Evolutionary conservation across 2,113 vertebrate species (phyloP).

Genomic region (Dicentrarchus labrax): DNA sequence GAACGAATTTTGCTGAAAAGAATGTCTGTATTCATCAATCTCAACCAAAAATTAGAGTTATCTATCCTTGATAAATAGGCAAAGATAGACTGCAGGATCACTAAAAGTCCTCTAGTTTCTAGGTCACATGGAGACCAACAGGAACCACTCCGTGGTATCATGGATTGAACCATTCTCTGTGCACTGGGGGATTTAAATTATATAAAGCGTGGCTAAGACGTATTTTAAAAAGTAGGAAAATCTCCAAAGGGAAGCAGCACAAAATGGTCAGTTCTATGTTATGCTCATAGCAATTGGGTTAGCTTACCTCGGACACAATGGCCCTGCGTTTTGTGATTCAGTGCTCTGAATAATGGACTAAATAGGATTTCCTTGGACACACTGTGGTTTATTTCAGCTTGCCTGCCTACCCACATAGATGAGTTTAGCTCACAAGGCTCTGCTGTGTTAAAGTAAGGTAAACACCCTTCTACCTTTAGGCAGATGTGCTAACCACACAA

Average conservation of each 20-base stretch:
- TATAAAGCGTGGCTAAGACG: slow-evolving; percentile 48
- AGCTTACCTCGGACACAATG: slow-evolving; percentile 62
- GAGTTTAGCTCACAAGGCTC: slow-evolving; percentile 56
- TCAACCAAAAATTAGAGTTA: slow-evolving; percentile 3
- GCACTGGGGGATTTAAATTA: slow-evolving; percentile 54
- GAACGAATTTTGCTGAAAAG: background rate
- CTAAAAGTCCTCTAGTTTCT: slow-evolving; percentile 47
- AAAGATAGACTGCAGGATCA: slow-evolving; percentile 18
- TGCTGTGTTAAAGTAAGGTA: slow-evolving; percentile 58
- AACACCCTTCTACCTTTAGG: slow-evolving; percentile 62
- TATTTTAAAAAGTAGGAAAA: slow-evolving; percentile 48
- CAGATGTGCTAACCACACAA: slow-evolving; percentile 48
- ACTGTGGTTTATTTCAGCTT: slow-evolving; percentile 56
- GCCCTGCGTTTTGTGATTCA: slow-evolving; percentile 60
- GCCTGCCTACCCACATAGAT: slow-evolving; percentile 47
- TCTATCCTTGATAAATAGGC: slow-evolving; percentile 33
- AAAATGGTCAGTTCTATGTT: slow-evolving; percentile 52
- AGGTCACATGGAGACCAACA: slow-evolving; percentile 55
- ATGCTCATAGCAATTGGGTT: slow-evolving; percentile 55
- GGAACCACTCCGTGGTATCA: slow-evolving; percentile 14
- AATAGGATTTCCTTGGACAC: slow-evolving; percentile 70
- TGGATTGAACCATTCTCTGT: slow-evolving; percentile 44
- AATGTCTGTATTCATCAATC: background rate
- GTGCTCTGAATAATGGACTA: slow-evolving; percentile 70
- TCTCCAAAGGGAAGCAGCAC: slow-evolving; percentile 48